phyloP scores from a whole-genome alignment of 2,888 invertebrate species.

The Drosophila rubida region DNA sequence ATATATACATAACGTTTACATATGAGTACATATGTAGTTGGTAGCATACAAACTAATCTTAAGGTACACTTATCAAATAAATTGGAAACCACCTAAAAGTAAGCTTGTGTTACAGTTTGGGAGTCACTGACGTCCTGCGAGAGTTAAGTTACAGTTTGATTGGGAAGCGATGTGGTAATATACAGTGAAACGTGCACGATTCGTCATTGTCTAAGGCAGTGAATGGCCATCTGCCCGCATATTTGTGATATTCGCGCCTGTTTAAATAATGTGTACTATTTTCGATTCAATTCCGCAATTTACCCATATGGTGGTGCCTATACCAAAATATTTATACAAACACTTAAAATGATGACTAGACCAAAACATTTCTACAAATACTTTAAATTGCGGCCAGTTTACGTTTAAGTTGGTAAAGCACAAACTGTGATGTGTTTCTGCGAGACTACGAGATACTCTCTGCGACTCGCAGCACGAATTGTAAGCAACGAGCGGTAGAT shows the following conservation, averaged over 20 bases:
- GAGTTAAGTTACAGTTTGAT: not conserved
- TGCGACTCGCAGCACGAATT: not conserved
- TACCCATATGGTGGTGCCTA: not conserved
- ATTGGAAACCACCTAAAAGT: slow-evolving; percentile 19
- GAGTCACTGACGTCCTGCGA: not conserved
- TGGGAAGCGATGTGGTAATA: not conserved
- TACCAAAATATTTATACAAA: not conserved
- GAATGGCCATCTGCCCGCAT: not conserved
- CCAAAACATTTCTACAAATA: not conserved
- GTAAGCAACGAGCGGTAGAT: not conserved
- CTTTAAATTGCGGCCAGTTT: not conserved
- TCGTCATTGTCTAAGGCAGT: not conserved
- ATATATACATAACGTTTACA: slow-evolving; percentile 19
- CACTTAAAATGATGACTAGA: not conserved
- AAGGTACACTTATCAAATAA: slow-evolving; percentile 51
- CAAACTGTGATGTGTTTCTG: not conserved
- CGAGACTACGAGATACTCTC: not conserved
- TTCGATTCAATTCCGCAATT: not conserved
- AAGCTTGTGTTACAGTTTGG: not conserved
- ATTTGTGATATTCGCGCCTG: not conserved
- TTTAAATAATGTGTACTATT: not conserved
- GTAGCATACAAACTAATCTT: slow-evolving; percentile 50
- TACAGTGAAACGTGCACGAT: not conserved
- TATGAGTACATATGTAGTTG: slow-evolving; percentile 38
- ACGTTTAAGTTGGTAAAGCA: not conserved